Percentiles rank a stretch among this genome's conserved stretches.
phyloP scores from a whole-genome alignment of 1,140 invertebrate genomes.

The Heliconius nattereri region DNA sequence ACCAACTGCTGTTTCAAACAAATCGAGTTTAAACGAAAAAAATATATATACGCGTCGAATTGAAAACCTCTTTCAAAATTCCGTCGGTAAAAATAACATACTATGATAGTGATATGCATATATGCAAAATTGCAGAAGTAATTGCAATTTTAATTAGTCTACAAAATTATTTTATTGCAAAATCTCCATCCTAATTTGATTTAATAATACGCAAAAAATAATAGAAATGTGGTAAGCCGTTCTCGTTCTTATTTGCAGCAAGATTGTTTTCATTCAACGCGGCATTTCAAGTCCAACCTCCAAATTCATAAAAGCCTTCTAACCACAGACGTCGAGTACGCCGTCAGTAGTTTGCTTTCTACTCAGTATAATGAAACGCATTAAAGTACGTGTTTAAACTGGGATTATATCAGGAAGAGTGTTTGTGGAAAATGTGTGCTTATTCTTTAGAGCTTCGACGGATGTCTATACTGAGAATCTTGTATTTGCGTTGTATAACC shows the following conservation, averaged over 20 bases:
- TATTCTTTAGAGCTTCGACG: neutral
- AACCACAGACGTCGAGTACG: neutral
- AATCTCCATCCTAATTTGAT: no score
- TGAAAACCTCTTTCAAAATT: no score
- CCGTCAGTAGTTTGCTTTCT: conserved; percentile 7
- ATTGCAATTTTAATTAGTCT: no score
- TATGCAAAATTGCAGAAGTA: no score
- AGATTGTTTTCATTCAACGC: neutral
- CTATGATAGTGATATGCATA: no score
- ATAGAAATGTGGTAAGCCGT: neutral
- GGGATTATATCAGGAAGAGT: neutral
- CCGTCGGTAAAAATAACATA: no score
- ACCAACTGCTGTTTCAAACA: no score
- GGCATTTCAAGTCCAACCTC: conserved; percentile 3
- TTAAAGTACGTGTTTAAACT: conserved; percentile 8
- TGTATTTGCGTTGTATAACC: neutral
- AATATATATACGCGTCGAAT: no score
- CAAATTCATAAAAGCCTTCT: conserved; percentile 8
- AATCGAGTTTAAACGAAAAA: no score
- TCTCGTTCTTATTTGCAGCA: neutral
- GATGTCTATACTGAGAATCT: neutral
- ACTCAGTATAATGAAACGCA: conserved; percentile 11
- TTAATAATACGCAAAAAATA: no score
- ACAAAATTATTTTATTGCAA: no score
- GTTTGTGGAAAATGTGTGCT: neutral